Evolutionary conservation across 2,113 vertebrate genomes (phyloP).

Genomic region (Porphyrio hochstetteri): DNA sequence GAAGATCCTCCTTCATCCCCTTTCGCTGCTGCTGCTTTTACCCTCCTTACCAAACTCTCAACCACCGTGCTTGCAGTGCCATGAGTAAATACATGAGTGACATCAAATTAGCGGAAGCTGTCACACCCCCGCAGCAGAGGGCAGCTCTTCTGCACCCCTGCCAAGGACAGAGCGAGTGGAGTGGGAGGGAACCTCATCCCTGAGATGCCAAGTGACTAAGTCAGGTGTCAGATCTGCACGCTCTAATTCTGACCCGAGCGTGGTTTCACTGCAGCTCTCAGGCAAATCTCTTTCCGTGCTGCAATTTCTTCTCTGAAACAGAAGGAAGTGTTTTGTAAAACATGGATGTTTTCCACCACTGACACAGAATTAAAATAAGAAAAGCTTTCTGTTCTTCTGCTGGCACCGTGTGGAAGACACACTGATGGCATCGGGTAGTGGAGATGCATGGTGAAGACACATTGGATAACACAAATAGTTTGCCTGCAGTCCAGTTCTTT

Average conservation of each 20-base stretch:
- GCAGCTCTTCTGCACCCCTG: not conserved
- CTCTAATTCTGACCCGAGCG: not conserved
- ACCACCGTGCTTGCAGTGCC: not conserved
- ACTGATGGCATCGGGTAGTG: not conserved
- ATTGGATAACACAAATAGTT: not conserved
- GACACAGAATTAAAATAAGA: not conserved
- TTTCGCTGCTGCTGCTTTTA: not conserved
- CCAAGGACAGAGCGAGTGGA: not conserved
- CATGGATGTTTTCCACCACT: not conserved
- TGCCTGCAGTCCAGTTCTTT: not conserved
- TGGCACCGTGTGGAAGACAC: not conserved
- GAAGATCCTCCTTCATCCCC: not conserved
- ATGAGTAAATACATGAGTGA: not conserved
- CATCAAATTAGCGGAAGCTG: not conserved
- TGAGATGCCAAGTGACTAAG: not conserved
- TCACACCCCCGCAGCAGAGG: rapidly evolving
- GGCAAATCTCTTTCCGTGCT: not conserved
- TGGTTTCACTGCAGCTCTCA: not conserved
- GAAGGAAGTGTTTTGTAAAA: not conserved
- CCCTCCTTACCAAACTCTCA: not conserved
- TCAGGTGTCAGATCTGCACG: not conserved
- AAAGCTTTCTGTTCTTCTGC: not conserved
- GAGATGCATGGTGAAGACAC: not conserved
- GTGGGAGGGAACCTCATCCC: not conserved
- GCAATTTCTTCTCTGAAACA: not conserved